These are phyloP conservation scores for Leptobrachium ailaonicum DNA, from an alignment of 2,113 vertebrate genomes.

Conservation along the genomic window DNA sequence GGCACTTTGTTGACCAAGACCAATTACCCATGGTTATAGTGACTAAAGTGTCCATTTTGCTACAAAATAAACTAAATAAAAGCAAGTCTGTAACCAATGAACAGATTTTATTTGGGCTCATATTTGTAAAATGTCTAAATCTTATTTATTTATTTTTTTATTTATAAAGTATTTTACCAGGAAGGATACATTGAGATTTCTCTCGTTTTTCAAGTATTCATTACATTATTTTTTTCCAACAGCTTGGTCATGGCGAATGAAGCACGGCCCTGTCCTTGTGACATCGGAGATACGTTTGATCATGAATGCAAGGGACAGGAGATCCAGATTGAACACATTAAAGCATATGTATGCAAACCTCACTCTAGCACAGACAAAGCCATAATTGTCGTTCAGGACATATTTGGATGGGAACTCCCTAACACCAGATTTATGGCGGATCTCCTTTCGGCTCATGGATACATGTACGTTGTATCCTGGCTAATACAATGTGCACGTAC, in stretches of 20 bases:
- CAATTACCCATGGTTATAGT: no score
- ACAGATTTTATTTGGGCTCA: no score
- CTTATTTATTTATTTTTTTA: no score
- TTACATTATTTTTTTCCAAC: not conserved
- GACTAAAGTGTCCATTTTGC: no score
- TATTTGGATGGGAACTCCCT: conserved; percentile 85
- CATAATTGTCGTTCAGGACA: conserved; percentile 86
- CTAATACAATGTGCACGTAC: not conserved
- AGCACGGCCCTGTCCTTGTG: conserved; percentile 77
- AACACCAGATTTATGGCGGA: conserved; percentile 91
- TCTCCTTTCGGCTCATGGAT: conserved; percentile 84
- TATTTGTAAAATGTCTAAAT: no score
- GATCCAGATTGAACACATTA: conserved; percentile 80
- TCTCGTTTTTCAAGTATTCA: not conserved
- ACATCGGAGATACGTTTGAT: conserved; percentile 75
- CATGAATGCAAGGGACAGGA: conserved; percentile 81
- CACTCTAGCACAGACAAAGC: conserved; percentile 72
- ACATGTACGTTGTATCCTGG: conserved; percentile 67
- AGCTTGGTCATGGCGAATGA: conserved; percentile 83
- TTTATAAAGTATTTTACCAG: no score
- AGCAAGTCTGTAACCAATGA: no score
- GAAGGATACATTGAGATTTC: no score
- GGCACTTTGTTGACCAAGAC: no score
- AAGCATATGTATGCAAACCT: conserved; percentile 79
- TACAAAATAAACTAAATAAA: no score